Conservation (phyloP, 2,888 invertebrate genomes). For the Mongoloraphidia duomilia region DNA sequence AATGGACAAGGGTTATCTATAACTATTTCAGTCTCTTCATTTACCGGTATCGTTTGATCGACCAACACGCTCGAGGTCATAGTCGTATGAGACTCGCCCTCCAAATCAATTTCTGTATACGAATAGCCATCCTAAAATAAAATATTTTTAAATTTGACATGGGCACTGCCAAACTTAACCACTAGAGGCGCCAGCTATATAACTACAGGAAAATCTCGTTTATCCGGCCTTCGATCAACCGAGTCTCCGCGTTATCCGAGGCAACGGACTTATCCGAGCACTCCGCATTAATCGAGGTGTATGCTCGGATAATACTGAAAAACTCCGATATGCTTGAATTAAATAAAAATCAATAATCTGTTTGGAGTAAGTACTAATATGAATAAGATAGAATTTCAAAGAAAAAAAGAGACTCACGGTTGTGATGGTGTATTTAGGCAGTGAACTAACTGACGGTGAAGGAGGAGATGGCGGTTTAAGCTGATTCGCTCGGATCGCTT, state of each 20-base stretch:
- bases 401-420: conserved; percentile 38
- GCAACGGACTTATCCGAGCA: too few relatives aligned
- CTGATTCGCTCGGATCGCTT: conserved; percentile 60
- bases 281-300: too few relatives aligned
- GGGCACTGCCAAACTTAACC: too few relatives aligned
- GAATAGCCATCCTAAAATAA: conserved; percentile 46
- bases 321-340: too few relatives aligned
- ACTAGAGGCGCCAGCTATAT: too few relatives aligned
- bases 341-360: too few relatives aligned
- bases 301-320: too few relatives aligned
- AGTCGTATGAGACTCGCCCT: conserved; percentile 48
- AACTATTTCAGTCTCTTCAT: conserved; percentile 48
- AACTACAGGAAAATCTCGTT: too few relatives aligned
- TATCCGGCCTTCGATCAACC: too few relatives aligned
- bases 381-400: too few relatives aligned
- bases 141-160: not conserved
- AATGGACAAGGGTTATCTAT: conserved; percentile 35
- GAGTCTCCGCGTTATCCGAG: too few relatives aligned
- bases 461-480: conserved; percentile 45
- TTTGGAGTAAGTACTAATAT: too few relatives aligned
- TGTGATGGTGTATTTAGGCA: conserved; percentile 62
- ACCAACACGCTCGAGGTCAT: conserved; percentile 31
- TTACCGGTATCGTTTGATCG: conserved; percentile 37
- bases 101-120: conserved; percentile 49
- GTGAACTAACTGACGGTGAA: conserved; percentile 55